Evolutionary conservation across 2,113 vertebrate genomes (phyloP), one percentile per base, ranked within the genome.

Genomic region (Planiliza haematocheilus): DNA sequence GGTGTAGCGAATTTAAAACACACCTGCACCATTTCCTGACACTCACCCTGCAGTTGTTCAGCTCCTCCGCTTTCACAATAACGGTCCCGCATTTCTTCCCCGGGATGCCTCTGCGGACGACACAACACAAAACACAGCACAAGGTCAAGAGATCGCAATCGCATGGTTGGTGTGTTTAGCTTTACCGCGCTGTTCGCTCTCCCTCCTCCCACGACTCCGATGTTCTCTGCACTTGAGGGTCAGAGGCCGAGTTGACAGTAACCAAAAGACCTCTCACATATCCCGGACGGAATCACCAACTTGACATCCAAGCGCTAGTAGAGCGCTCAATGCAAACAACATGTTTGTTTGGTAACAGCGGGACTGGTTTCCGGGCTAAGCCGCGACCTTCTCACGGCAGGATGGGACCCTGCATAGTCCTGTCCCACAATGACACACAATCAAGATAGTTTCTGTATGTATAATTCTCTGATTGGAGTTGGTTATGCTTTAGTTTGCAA

Each of bases 21-120:
- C n/a, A n/a, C n/a, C n/a, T n/a, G n/a, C 24, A 30, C 24, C 7
- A 13, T 14, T 36, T 48, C 2, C 43, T 51, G 24, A 37, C 41
- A 59, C 75, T 97, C 91, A 99, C 98, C 89, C 97, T 93, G 93
- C 98, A 99, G 82, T 98, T 99, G 80, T 94, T 96, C 34, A 99
- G 91, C 64, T 99, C 98, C 84, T 99, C 98, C 4, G 96, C 98
- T 83, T 96, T 97, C 70, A 99, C 94, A 56, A 99, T 97, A 77
- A 97, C 95, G 0, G 90, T 96, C 66, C 98, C 98, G 70, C 98
- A 99, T 75, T 98, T 98, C 91, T 96, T 99, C 46, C 96, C 96
- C 49, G 95, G 95, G 87, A 99, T 98, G 79, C 98, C 98, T 65
- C 97, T 99, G 90, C n/a, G 76, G 79, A 72, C 73, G 83, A 92